phyloP scores from a whole-genome alignment of 2,888 invertebrate genomes.

The Dysmachus trigonus region DNA sequence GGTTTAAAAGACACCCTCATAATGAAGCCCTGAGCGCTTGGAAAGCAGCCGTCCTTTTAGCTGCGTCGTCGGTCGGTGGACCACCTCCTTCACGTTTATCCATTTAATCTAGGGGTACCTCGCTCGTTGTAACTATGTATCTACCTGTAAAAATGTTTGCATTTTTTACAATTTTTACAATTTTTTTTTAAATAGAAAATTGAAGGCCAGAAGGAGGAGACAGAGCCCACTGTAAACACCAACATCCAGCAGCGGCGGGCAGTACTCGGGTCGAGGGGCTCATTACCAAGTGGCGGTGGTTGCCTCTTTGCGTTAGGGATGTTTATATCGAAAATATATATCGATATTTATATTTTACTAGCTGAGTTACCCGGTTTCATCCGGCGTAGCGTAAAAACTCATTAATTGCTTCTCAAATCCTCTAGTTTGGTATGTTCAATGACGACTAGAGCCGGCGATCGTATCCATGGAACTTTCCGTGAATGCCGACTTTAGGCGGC shows the following conservation, averaged over 20 bases:
- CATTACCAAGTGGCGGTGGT: neutral
- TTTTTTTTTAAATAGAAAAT: conserved; percentile 11
- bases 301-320: too few relatives aligned
- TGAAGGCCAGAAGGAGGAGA: conserved; percentile 26
- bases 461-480: too few relatives aligned
- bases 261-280: neutral
- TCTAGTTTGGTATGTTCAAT: too few relatives aligned
- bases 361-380: too few relatives aligned
- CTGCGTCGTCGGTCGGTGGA: neutral
- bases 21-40: conserved; percentile 16
- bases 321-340: too few relatives aligned
- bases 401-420: too few relatives aligned
- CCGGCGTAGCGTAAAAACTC: too few relatives aligned
- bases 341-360: too few relatives aligned
- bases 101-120: neutral
- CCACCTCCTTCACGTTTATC: neutral
- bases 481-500: too few relatives aligned
- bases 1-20: neutral
- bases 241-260: neutral
- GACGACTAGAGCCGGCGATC: too few relatives aligned
- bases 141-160: neutral
- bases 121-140: neutral
- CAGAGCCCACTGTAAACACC: neutral
- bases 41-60: neutral
- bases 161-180: neutral